phyloP scores from a whole-genome alignment of 2,888 invertebrate genomes.

The Pachydiplax longipennis region DNA sequence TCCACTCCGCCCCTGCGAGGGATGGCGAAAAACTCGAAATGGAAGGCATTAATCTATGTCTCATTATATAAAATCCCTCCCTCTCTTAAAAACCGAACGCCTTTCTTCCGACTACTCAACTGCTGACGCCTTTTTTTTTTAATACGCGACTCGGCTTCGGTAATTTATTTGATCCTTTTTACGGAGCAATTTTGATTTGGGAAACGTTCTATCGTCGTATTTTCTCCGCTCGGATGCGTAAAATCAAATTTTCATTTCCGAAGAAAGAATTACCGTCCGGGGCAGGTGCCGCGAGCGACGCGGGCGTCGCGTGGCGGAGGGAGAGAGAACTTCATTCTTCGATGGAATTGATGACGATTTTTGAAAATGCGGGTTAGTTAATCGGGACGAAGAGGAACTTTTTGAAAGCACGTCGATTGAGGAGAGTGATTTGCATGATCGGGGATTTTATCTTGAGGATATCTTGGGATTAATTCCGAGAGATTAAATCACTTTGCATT shows the following conservation, averaged over 20 bases:
- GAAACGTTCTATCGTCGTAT: not conserved
- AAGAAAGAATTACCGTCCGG: not conserved
- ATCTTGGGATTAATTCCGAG: too few relatives aligned
- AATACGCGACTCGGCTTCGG: not conserved
- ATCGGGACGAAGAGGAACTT: too few relatives aligned
- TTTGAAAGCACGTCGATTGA: too few relatives aligned
- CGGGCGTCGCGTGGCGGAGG: too few relatives aligned
- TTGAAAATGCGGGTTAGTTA: too few relatives aligned
- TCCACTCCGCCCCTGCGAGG: not conserved
- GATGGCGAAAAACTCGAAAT: not conserved
- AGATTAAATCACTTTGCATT: too few relatives aligned
- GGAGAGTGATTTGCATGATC: too few relatives aligned
- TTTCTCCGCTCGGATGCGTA: not conserved
- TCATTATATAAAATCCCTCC: constrained; percentile 19
- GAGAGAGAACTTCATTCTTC: too few relatives aligned
- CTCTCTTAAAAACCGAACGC: not conserved
- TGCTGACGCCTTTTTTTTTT: not conserved
- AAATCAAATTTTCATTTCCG: not conserved
- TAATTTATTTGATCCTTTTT: not conserved
- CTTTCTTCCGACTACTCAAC: not conserved
- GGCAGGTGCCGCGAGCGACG: not conserved
- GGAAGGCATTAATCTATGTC: constrained; percentile 23
- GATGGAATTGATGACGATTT: too few relatives aligned
- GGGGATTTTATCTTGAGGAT: too few relatives aligned
- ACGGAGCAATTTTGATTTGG: not conserved